Evolutionary conservation across 2,888 invertebrate species (phyloP).

Genomic region (Troglohyphantes excavatus): DNA sequence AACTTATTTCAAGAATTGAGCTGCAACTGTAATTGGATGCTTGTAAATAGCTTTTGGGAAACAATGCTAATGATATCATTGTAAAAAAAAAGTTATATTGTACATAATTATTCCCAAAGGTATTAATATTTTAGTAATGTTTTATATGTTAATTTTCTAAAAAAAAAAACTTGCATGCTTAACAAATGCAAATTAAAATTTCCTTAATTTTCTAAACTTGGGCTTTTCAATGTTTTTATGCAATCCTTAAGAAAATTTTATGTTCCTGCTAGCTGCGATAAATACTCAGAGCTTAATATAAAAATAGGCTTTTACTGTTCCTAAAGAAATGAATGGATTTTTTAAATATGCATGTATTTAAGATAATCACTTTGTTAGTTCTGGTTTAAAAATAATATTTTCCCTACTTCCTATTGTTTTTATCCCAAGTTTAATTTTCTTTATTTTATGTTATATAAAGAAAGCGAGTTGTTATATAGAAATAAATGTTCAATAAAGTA

Average conservation of each 20-base stretch:
- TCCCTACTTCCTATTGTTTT: not conserved
- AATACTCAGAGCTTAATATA: not conserved
- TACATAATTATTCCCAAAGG: not conserved
- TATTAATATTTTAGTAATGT: conserved; percentile 3
- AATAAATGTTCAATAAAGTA: no score
- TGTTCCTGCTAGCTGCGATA: not conserved
- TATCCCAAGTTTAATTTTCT: not conserved
- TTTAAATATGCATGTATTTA: no score
- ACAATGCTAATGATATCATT: not conserved
- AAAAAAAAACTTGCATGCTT: not conserved
- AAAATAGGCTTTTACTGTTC: not conserved
- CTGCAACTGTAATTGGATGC: conserved; percentile 21
- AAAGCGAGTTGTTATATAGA: not conserved
- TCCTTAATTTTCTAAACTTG: not conserved
- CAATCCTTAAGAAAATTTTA: not conserved
- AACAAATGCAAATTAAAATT: not conserved
- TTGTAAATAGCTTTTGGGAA: conserved; percentile 48
- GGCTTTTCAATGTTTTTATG: not conserved
- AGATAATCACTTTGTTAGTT: not conserved
- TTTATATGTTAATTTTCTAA: not conserved
- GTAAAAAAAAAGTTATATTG: not conserved
- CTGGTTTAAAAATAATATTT: not conserved
- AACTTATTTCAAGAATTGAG: conserved; percentile 20
- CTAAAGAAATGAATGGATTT: not conserved
- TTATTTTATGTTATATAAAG: not conserved